Conservation (phyloP, 2,113 vertebrate genomes). For the Melanocharis versteri region DNA sequence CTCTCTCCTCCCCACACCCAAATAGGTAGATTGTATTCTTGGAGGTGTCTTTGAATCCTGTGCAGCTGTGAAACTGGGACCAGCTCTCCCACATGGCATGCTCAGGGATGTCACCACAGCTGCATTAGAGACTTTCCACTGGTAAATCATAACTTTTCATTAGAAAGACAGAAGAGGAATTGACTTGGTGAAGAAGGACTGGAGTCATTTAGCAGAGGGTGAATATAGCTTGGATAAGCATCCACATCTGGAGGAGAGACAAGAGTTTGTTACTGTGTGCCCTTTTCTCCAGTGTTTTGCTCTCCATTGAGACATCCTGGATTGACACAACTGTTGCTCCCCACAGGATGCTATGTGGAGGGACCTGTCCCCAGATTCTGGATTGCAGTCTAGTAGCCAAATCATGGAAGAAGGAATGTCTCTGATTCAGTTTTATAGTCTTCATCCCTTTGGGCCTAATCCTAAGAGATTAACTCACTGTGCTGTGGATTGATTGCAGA, state of each 20-base stretch:
- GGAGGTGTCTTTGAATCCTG: neutral
- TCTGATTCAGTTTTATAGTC: neutral
- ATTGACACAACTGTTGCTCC: rapidly evolving
- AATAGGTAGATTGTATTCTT: neutral
- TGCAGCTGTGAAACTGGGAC: neutral
- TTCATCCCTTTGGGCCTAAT: neutral
- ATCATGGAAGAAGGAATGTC: neutral
- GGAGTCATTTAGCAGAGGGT: neutral
- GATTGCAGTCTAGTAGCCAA: neutral
- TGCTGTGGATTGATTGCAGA: neutral
- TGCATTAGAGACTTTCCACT: neutral
- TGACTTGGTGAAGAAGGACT: neutral
- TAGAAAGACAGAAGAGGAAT: neutral
- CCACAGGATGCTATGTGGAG: rapidly evolving
- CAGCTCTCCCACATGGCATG: neutral
- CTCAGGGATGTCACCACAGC: neutral
- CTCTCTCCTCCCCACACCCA: neutral
- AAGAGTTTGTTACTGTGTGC: neutral
- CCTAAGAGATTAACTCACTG: neutral
- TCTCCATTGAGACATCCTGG: neutral
- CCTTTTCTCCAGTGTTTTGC: neutral
- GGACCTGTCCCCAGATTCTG: neutral
- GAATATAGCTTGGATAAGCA: neutral
- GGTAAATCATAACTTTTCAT: neutral
- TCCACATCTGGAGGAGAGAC: neutral